Evolutionary conservation across 2,113 vertebrate genomes (phyloP).

Genomic region (Hylia prasina): DNA sequence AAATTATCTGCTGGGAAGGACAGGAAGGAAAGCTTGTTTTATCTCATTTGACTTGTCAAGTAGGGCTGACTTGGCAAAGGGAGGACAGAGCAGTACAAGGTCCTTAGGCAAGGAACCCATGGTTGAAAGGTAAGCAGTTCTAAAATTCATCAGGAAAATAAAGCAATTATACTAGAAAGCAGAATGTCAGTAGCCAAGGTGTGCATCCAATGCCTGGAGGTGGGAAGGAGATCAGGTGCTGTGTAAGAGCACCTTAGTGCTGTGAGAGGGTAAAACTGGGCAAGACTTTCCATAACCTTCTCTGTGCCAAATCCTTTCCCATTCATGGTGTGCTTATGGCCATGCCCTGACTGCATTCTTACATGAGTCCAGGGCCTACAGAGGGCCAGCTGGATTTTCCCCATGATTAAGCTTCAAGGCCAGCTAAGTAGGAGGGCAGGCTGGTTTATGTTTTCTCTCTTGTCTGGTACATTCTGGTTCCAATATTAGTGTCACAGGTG

Average conservation of each 20-base stretch:
- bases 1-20: not conserved
- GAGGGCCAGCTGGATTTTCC: not conserved
- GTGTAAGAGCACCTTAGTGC: no score
- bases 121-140: not conserved
- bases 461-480: not conserved
- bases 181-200: not conserved
- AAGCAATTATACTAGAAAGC: not conserved
- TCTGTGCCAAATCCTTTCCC: not conserved
- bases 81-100: not conserved
- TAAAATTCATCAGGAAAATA: not conserved
- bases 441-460: not conserved
- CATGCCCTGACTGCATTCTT: not conserved
- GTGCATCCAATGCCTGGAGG: not conserved
- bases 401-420: not conserved
- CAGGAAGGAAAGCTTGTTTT: not conserved
- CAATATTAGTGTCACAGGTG: not conserved
- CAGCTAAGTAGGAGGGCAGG: not conserved
- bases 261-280: not conserved
- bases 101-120: not conserved
- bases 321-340: not conserved
- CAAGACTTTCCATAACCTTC: not conserved
- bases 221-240: not conserved
- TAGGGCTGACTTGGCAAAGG: not conserved
- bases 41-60: not conserved
- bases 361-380: rapidly evolving